phyloP scores from a whole-genome alignment of 2,797 vertebrate species.

The Halcyon leucocephala region DNA sequence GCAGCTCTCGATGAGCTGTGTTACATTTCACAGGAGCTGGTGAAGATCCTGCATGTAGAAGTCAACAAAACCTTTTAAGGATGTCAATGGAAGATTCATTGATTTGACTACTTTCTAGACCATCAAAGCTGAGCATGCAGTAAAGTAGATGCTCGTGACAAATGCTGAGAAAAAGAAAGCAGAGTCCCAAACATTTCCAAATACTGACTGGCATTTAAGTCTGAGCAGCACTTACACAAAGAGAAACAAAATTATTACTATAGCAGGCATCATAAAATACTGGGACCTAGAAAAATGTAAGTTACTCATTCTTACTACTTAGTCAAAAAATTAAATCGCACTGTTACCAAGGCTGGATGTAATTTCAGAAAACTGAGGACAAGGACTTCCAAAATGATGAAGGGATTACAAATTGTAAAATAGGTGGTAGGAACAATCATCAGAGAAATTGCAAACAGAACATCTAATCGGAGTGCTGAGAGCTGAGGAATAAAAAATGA shows the following conservation, averaged over 20 bases:
- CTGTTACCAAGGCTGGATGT: neutral
- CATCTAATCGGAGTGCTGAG: neutral
- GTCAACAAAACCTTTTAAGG: neutral
- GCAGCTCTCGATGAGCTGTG: neutral
- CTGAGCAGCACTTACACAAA: neutral
- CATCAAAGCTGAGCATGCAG: neutral
- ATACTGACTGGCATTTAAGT: neutral
- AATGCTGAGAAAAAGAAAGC: constrained; percentile 4
- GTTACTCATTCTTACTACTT: too few species aligned
- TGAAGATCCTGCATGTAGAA: neutral
- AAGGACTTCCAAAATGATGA: neutral
- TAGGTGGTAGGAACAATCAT: neutral
- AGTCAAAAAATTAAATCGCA: neutral
- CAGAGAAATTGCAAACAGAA: neutral
- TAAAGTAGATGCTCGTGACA: neutral
- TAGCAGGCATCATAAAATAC: neutral
- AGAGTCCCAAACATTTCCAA: neutral
- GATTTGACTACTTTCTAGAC: neutral
- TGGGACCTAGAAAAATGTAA: neutral
- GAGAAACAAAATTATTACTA: neutral
- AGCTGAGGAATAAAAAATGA: neutral
- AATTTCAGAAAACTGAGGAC: neutral
- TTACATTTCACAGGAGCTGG: neutral
- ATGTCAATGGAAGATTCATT: neutral
- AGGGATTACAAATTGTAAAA: neutral